Evolutionary conservation across 2,113 vertebrate genomes (phyloP), one percentile per base, ranked within the genome.

Genomic region (Paradisaea rubra): DNA sequence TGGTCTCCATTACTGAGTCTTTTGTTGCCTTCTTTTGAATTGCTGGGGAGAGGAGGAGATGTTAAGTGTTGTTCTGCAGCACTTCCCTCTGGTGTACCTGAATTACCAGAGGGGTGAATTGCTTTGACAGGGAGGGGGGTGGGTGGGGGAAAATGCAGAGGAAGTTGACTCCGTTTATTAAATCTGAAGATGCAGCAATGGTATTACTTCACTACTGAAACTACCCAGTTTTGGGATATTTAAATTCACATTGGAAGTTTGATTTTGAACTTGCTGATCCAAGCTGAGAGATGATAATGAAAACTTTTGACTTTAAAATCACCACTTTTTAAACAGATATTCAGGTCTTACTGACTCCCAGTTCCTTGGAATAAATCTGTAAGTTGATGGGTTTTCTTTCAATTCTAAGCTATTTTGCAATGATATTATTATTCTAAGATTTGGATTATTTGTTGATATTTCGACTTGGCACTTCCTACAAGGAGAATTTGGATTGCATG

Each of bases 21-120:
- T 96, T 93, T 96, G 84, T 95, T 94, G 45, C 16, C 30, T 17
- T 11, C 86, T 86, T 93, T 84, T 92, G 65, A 90, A 45, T 53
- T 73, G 47, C 33, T 28, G 31, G 45, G 25, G 37, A 77, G 61
- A 42, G 57, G 53, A 94, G 64, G 56, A 82, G 82, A 76, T 86
- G 30, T 56, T 66, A 81, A 56, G 15, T 53, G 64, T 69, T 79
- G 77, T 80, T 50, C 83, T 85, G 69, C 6, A 11, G 72, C 76
- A 65, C 59, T 82, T 93, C 12, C 42, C 54, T 85, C 41, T 69
- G 64, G 39, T 9, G 4, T 94, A 45, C 73, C 76, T 93, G 71
- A 82, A 57, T 88, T 86, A 47, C 28, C 15, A 17, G 57, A 59
- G 49, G 50, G 23, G 13, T 89, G 56, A 70, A 57, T 56, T 72